Evolutionary conservation across 2,888 invertebrate species (phyloP).

Genomic region (Eristalinus aeneus): DNA sequence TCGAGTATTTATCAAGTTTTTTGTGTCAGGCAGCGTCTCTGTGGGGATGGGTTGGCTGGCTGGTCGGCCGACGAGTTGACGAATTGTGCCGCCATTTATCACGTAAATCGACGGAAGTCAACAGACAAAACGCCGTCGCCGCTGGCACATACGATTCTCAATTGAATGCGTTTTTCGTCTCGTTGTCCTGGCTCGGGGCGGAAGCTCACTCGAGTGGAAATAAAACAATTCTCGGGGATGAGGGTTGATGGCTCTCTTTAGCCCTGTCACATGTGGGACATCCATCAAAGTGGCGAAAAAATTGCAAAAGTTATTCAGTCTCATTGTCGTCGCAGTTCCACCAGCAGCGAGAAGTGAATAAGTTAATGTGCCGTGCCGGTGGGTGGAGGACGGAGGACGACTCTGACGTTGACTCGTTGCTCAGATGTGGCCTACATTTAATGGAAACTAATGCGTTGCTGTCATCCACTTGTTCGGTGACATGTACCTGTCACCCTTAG

Average conservation of each 20-base stretch:
- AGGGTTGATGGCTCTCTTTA: slow-evolving; percentile 50
- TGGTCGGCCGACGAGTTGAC: slow-evolving; percentile 72
- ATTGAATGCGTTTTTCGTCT: slow-evolving; percentile 45
- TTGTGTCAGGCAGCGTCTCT: neutral
- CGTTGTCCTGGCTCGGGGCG: neutral
- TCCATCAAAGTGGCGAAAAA: slow-evolving; percentile 71
- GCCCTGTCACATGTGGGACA: slow-evolving; percentile 70
- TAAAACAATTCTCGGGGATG: slow-evolving; percentile 60
- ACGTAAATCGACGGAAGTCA: slow-evolving; percentile 72
- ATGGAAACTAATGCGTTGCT: slow-evolving; percentile 71
- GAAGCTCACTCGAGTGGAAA: slow-evolving; percentile 66
- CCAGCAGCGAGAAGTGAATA: slow-evolving; percentile 58
- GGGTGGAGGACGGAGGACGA: slow-evolving; percentile 36
- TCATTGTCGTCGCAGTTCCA: neutral
- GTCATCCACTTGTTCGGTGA: slow-evolving; percentile 69
- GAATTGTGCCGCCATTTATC: slow-evolving; percentile 74
- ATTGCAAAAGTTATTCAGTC: slow-evolving; percentile 65
- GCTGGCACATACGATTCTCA: slow-evolving; percentile 35
- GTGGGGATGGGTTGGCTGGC: neutral
- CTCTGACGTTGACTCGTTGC: too few relatives aligned
- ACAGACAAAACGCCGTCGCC: slow-evolving; percentile 63
- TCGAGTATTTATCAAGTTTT: slow-evolving; percentile 70
- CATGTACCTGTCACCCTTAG: slow-evolving; percentile 67
- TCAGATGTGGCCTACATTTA: slow-evolving; percentile 71
- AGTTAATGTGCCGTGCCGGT: slow-evolving; percentile 65